phyloP scores from a whole-genome alignment of 2,797 vertebrate genomes.

The Macrochelys suwanniensis region DNA sequence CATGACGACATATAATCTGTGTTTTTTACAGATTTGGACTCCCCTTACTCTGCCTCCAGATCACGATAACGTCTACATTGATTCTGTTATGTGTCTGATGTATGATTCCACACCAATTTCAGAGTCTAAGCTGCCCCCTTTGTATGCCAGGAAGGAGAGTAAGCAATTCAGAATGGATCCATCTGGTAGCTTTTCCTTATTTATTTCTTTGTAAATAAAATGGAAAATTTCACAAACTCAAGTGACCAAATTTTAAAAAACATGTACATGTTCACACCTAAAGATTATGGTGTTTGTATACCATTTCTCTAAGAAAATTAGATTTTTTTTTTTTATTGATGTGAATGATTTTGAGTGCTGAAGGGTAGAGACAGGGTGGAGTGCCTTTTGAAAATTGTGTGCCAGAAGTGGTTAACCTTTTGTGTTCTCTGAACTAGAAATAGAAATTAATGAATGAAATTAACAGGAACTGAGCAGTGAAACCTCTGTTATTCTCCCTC shows the following conservation, averaged over 20 bases:
- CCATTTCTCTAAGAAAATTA: not conserved
- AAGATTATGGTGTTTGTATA: not conserved
- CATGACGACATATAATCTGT: not conserved
- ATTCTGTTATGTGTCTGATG: constrained; percentile 92
- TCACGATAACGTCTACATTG: constrained; percentile 91
- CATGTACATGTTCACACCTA: not conserved
- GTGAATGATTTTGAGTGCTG: not conserved
- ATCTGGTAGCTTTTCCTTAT: constrained; percentile 76
- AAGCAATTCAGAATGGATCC: constrained; percentile 90
- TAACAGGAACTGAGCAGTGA: not conserved
- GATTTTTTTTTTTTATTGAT: not conserved
- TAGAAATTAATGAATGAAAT: not conserved
- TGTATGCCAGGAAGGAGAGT: constrained; percentile 89
- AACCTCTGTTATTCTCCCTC: rapidly evolving
- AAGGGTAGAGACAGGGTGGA: not conserved
- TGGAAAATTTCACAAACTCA: not conserved
- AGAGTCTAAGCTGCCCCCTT: constrained; percentile 89
- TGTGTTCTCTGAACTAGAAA: not conserved
- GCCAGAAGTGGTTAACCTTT: not conserved
- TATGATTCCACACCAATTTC: constrained; percentile 89
- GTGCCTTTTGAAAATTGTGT: not conserved
- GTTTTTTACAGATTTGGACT: constrained; percentile 88
- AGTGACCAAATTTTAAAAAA: not conserved
- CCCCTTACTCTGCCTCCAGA: constrained; percentile 91
- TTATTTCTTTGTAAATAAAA: no score